phyloP scores from a whole-genome alignment of 2,113 vertebrate genomes.

The Eulemur macaco region DNA sequence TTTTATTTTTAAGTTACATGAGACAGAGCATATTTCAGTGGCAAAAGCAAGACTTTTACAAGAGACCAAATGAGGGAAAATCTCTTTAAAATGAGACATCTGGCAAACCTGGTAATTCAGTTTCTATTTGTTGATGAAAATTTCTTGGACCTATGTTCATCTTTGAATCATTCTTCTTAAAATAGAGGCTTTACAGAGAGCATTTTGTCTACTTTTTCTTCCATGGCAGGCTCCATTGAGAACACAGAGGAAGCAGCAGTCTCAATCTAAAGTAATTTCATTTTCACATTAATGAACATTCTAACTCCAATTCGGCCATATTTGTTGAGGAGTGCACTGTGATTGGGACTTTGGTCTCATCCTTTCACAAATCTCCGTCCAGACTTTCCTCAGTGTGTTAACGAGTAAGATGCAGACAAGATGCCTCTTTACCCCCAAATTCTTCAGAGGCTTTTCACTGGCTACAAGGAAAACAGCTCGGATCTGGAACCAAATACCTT shows the following conservation, averaged over 20 bases:
- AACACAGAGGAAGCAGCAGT: not conserved
- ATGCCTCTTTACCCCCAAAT: not conserved
- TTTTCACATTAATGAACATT: conserved; percentile 29
- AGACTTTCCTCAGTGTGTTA: not conserved
- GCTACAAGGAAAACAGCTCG: not conserved
- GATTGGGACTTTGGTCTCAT: not conserved
- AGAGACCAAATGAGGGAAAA: conserved; percentile 60
- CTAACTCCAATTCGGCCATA: not conserved
- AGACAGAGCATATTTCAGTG: conserved; percentile 32
- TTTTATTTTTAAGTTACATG: conserved; percentile 56
- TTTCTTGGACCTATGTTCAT: conserved; percentile 29
- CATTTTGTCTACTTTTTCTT: conserved; percentile 35
- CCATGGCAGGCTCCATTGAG: not conserved
- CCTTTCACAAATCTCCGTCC: not conserved
- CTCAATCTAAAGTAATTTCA: not conserved
- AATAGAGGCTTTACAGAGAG: conserved; percentile 41
- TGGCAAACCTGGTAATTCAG: conserved; percentile 57
- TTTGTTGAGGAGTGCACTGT: not conserved
- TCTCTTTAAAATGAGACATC: conserved; percentile 60
- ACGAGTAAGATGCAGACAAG: not conserved
- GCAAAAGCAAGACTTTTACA: conserved; percentile 38
- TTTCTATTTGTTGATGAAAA: conserved; percentile 53
- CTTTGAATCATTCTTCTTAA: conserved; percentile 57
- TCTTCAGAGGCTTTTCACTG: not conserved
- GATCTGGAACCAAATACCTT: not conserved